Base-by-base conservation (phyloP, 2,888 invertebrate species). In the Aelia acuminata region DNA sequence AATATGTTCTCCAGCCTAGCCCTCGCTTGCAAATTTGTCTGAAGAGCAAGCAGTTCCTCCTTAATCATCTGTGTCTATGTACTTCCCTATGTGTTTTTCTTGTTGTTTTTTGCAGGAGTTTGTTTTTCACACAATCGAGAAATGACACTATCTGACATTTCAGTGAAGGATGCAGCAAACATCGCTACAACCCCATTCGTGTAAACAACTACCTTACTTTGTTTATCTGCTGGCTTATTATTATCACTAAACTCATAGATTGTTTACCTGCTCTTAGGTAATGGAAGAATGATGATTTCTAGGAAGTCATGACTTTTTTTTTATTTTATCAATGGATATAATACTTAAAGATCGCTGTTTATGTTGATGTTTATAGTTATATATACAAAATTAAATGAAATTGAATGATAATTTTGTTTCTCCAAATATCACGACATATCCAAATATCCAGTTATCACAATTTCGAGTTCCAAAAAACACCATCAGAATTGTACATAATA, bases 21-120 rank as follows among this genome's bases (percentile, higher is more conserved):
- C 75, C 75, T 39, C 22, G 11, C 39, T 75, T 75, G 75, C 75
- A 22, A 75, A 43, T 35, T 43, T 75, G 75, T 22, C 7, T 43
- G 13, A 13, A 57, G 57, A 26, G 15, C 13, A 15, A 26, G 57
- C 57, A 26, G 57, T 57, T 26, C 13, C 57, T 57, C 57, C 26
- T 57, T 13, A 57, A 57, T 57, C 57, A 57, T 57, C 26, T n/a
- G 57, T 26, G 15, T 26, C 57, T 57, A n/a, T n/a, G n/a, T n/a
- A 57, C 26, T 75, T 75, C 75, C 75, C 39, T 75, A 43, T 75
- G 39, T 75, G 22, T 22, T 22, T 75, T 75, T 75, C 18, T 75
- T 1, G 39, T 75, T 75, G 39, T 75, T 39, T 20, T 39, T 43
- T n/a, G 0, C 53, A n/a, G 4, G 10, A 18, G n/a, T 75, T 39